phyloP scores from a whole-genome alignment of 2,888 invertebrate species.

The Volucella bombylans region DNA sequence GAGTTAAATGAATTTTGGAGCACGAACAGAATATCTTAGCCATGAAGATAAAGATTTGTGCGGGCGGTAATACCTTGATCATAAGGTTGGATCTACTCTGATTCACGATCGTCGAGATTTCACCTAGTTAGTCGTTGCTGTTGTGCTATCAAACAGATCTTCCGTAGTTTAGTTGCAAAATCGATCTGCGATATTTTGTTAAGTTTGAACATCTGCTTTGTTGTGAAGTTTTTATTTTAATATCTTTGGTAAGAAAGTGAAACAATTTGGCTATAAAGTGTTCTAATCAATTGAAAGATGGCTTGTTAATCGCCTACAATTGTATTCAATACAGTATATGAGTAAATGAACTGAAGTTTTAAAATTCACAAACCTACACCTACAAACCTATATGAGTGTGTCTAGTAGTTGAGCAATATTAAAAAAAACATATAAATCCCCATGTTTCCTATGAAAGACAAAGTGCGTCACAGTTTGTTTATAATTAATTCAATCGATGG shows the following conservation, averaged over 20 bases:
- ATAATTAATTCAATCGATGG: no score
- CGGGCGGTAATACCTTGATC: constrained; percentile 11
- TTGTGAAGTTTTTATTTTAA: background rate
- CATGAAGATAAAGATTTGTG: background rate
- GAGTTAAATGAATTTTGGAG: background rate
- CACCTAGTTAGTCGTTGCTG: background rate
- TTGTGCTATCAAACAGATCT: background rate
- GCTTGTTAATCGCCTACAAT: no score
- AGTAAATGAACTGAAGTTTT: no score
- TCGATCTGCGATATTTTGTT: background rate
- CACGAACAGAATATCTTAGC: background rate
- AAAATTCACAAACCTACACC: no score
- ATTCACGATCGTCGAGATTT: background rate
- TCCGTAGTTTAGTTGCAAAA: background rate
- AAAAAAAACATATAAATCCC: no score
- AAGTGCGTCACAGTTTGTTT: no score
- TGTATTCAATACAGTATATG: no score
- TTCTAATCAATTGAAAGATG: no score
- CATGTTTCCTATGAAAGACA: no score
- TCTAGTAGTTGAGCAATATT: no score
- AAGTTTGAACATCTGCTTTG: background rate
- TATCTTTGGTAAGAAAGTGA: background rate
- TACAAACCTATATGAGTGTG: no score
- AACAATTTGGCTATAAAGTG: no score
- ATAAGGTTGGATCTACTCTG: background rate